A percentile compares a stretch with the other conserved stretches of the same genome.
Evolutionary conservation across 1,140 invertebrate genomes (phyloP).

Genomic region (Eufriesea mexicana): DNA sequence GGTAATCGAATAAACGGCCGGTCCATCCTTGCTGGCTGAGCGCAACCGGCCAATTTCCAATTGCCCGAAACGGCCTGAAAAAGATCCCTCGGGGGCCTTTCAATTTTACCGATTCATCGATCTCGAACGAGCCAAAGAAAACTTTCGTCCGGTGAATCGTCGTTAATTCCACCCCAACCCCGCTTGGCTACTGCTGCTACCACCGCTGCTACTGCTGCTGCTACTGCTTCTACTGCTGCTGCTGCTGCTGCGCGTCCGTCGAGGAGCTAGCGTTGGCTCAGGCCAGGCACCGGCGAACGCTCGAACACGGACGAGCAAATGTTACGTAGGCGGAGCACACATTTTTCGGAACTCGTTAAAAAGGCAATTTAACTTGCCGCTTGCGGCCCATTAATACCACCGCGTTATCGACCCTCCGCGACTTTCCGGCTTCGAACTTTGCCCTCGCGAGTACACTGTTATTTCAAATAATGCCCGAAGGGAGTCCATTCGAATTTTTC

Average conservation of each 20-base stretch:
- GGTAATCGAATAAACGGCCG: slow-evolving; percentile 47
- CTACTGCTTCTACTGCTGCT: too few relatives aligned
- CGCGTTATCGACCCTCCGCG: slow-evolving; percentile 51
- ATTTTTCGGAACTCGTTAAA: slow-evolving; percentile 67
- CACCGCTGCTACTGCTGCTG: too few relatives aligned
- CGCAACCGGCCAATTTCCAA: not conserved
- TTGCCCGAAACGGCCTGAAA: not conserved
- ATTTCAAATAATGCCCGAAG: slow-evolving; percentile 1
- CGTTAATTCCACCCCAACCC: slow-evolving; percentile 4
- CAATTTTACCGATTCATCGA: slow-evolving; percentile 2
- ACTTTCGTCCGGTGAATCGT: slow-evolving; percentile 14
- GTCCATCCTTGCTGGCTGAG: not conserved
- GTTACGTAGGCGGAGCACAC: slow-evolving; percentile 36
- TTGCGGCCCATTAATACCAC: slow-evolving; percentile 51
- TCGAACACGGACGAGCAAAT: slow-evolving; percentile 13
- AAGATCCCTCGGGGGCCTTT: slow-evolving; percentile 3
- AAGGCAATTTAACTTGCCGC: slow-evolving; percentile 66
- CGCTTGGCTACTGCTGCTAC: too few relatives aligned
- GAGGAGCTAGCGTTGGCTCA: not conserved
- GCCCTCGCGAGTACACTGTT: not conserved
- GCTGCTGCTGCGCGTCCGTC: not conserved
- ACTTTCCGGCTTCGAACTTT: slow-evolving; percentile 24
- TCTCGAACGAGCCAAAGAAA: slow-evolving; percentile 1
- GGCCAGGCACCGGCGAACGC: not conserved
- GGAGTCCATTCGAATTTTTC: slow-evolving; percentile 8